Evolutionary conservation across 1,140 invertebrate species (phyloP).

Genomic region (Calosoma granatense): DNA sequence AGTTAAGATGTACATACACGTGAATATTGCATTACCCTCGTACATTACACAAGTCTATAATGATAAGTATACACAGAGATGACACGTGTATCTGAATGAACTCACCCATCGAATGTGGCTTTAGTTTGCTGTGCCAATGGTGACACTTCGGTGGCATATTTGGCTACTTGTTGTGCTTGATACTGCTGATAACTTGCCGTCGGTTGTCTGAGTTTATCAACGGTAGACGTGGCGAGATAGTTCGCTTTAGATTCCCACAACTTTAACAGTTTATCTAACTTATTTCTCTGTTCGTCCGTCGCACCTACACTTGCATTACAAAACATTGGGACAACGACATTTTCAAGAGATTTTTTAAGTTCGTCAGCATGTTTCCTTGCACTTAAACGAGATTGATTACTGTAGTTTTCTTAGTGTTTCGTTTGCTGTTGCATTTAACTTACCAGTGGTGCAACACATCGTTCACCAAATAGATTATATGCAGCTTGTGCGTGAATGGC

Average conservation of each 20-base stretch:
- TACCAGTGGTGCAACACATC: constrained; percentile 97
- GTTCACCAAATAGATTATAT: constrained; percentile 96
- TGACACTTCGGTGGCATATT: constrained; percentile 64
- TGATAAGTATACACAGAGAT: no score
- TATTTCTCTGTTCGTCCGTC: constrained; percentile 75
- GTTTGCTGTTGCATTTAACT: constrained; percentile 35
- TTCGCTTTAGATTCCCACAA: constrained; percentile 95
- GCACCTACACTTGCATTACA: constrained; percentile 77
- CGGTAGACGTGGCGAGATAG: constrained; percentile 77
- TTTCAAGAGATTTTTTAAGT: constrained; percentile 83
- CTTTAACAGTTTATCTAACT: constrained; percentile 82
- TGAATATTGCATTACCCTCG: no score
- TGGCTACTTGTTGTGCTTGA: constrained; percentile 68
- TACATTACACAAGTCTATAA: no score
- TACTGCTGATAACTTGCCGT: constrained; percentile 71
- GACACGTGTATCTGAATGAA: no score
- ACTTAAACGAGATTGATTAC: constrained; percentile 39
- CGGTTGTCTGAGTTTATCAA: constrained; percentile 74
- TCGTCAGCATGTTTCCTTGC: constrained; percentile 88
- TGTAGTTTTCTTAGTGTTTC: constrained; percentile 14
- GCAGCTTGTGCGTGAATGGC: constrained; percentile 82
- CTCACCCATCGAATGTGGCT: constrained; percentile 62
- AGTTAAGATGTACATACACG: background rate
- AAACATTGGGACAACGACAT: constrained; percentile 93
- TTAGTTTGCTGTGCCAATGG: constrained; percentile 65